These are phyloP conservation scores for Sminthopsis crassicaudata DNA, from an alignment of 2,113 vertebrate species.

Conservation along the genomic window DNA sequence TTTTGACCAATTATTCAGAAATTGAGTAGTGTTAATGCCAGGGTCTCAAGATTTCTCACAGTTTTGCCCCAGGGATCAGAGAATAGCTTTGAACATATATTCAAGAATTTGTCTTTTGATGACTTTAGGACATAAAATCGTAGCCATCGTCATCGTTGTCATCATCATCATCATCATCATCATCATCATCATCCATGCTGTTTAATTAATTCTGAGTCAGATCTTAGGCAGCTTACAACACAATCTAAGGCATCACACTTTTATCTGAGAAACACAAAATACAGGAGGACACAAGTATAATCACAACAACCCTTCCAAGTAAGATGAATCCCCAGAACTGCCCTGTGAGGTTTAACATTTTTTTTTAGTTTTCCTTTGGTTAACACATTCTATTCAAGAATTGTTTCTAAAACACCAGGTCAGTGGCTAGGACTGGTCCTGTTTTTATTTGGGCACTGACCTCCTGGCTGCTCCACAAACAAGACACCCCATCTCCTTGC, in stretches of 20 bases:
- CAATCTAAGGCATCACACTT: neutral
- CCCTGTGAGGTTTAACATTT: neutral
- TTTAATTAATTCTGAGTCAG: neutral
- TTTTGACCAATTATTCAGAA: constrained; percentile 17
- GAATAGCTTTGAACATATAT: neutral
- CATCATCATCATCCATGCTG: neutral
- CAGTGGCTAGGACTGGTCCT: neutral
- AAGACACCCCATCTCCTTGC: neutral
- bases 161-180: too few species aligned
- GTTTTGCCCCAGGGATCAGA: neutral
- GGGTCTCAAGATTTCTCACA: constrained; percentile 19
- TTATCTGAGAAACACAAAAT: neutral
- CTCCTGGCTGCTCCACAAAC: neutral
- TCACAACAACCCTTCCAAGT: neutral
- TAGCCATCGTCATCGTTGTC: rapidly evolving
- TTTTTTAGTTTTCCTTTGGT: neutral
- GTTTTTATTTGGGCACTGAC: neutral
- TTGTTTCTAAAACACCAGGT: neutral
- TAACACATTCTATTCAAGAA: neutral
- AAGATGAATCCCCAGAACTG: neutral
- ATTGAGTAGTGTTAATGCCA: constrained; percentile 27
- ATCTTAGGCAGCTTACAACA: neutral
- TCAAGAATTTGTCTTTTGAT: neutral
- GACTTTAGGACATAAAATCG: neutral
- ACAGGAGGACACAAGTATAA: neutral